Evolutionary conservation across 1,140 invertebrate species (phyloP).

Genomic region (Oscheius sp.): DNA sequence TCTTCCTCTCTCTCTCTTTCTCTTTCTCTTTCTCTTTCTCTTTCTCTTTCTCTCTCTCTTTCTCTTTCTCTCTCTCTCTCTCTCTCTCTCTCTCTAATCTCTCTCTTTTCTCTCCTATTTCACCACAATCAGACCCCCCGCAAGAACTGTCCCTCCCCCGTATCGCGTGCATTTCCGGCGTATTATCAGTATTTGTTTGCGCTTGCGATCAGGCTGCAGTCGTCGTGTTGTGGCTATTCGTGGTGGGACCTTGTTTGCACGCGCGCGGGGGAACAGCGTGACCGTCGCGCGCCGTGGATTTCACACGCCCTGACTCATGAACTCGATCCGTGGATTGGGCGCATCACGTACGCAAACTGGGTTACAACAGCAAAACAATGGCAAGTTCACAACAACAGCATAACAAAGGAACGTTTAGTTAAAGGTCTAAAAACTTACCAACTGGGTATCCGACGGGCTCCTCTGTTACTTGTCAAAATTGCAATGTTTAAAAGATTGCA

Average conservation of each 20-base stretch:
- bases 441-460: conserved; percentile 54
- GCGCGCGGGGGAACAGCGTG: background rate
- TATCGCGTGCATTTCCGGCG: background rate
- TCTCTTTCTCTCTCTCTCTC: background rate
- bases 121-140: no score
- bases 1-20: no score
- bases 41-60: background rate
- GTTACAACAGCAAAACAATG: background rate
- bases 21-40: no score
- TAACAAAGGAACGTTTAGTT: background rate
- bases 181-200: conserved; percentile 6
- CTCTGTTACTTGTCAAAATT: conserved; percentile 50
- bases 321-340: no score
- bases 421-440: conserved; percentile 42
- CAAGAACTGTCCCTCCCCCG: no score
- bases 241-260: no score
- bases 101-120: background rate
- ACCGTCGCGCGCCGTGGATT: background rate
- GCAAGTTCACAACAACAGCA: background rate
- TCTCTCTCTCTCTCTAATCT: background rate
- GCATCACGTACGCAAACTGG: background rate
- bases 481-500: conserved; percentile 58
- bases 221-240: background rate
- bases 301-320: background rate
- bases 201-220: background rate